phyloP scores from a whole-genome alignment of 2,113 vertebrate genomes.

The Laterallus jamaicensis region DNA sequence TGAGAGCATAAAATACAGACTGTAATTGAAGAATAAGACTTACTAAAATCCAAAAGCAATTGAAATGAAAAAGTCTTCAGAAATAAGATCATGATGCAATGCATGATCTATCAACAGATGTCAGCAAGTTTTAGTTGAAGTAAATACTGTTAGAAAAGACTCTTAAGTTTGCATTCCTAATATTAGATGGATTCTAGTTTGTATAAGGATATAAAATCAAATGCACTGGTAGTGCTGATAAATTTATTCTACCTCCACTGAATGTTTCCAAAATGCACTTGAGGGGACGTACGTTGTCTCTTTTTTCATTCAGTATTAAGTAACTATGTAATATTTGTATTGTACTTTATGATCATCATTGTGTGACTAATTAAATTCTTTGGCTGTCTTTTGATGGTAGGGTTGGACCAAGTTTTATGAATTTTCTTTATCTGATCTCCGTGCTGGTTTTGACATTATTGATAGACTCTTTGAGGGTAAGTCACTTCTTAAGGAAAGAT shows the following conservation, averaged over 20 bases:
- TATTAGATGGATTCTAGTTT: background rate
- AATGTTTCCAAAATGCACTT: background rate
- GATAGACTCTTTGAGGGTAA: conserved; percentile 92
- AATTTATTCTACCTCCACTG: background rate
- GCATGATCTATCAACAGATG: background rate
- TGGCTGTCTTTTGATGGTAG: conserved; percentile 70
- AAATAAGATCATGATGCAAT: background rate
- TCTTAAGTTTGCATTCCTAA: background rate
- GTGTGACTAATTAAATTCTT: background rate
- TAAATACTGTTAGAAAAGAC: background rate
- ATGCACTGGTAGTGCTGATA: background rate
- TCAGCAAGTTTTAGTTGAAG: background rate
- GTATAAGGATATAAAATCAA: background rate
- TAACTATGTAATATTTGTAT: background rate
- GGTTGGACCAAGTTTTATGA: conserved; percentile 99
- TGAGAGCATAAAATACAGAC: background rate
- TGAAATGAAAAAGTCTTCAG: background rate
- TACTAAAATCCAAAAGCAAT: background rate
- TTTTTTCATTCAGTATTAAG: background rate
- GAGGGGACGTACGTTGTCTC: background rate
- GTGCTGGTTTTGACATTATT: conserved; percentile 93
- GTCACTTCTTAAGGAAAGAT: conserved; percentile 1
- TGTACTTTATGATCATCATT: background rate
- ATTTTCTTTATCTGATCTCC: conserved; percentile 95
- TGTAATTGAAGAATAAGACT: background rate